Evolutionary conservation across 2,888 invertebrate species (phyloP).

Genomic region (Pasiphila rectangulata): DNA sequence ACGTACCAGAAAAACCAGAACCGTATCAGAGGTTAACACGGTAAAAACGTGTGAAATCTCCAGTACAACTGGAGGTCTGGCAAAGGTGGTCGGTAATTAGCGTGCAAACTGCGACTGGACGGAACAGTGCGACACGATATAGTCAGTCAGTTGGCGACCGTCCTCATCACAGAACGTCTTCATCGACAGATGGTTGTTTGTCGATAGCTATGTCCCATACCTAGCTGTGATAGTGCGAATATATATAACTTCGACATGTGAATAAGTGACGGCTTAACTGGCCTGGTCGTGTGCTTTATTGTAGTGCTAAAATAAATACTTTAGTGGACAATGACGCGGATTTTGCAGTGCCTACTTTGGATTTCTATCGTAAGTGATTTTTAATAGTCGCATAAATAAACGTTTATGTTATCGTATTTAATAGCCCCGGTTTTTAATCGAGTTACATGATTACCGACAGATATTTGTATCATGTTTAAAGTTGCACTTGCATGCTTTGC

Average conservation of each 20-base stretch:
- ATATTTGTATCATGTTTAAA: too few relatives aligned
- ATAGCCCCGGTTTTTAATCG: neutral
- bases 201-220: constrained; percentile 39
- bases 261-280: constrained; percentile 37
- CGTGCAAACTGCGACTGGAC: constrained; percentile 31
- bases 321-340: constrained; percentile 52
- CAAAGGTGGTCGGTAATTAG: constrained; percentile 33
- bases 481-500: too few relatives aligned
- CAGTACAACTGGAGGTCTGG: constrained; percentile 34
- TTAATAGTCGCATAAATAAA: constrained; percentile 8
- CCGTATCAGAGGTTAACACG: neutral
- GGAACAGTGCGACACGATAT: constrained; percentile 12
- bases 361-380: constrained; percentile 53
- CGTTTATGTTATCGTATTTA: constrained; percentile 6
- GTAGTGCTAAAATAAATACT: constrained; percentile 27
- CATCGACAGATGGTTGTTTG: constrained; percentile 43
- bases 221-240: constrained; percentile 30
- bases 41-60: constrained; percentile 5
- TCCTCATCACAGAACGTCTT: constrained; percentile 39
- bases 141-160: constrained; percentile 45
- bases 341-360: constrained; percentile 48
- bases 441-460: too few relatives aligned
- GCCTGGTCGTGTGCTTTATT: constrained; percentile 34
- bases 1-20: constrained; percentile 18
- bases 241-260: constrained; percentile 42